Evolutionary conservation across 2,888 invertebrate genomes (phyloP).

Genomic region (Agrotis puta): DNA sequence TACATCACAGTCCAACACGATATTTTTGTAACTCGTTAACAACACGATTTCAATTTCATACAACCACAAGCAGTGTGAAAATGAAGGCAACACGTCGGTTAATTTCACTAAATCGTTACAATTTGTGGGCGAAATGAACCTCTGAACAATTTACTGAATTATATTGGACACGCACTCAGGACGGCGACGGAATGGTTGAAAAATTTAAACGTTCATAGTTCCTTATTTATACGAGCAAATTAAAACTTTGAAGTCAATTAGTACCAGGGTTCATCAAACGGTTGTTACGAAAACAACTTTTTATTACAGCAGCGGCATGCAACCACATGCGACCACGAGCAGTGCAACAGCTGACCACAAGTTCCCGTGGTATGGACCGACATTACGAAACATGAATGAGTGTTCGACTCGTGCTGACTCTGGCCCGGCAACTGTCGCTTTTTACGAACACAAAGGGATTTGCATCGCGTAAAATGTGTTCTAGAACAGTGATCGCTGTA

Average conservation of each 20-base stretch:
- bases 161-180: conserved; percentile 81
- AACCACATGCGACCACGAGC: too few species aligned
- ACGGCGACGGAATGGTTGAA: conserved; percentile 56
- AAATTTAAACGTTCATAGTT: conserved; percentile 60
- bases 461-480: too few species aligned
- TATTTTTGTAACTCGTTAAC: conserved; percentile 81
- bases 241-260: conserved; percentile 44
- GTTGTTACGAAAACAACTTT: not conserved
- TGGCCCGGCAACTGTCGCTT: too few species aligned
- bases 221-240: conserved; percentile 47
- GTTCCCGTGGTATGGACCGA: too few species aligned
- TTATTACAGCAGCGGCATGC: not conserved
- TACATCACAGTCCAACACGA: conserved; percentile 63
- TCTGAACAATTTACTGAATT: conserved; percentile 81
- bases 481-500: too few species aligned
- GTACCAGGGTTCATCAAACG: conserved; percentile 18
- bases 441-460: too few species aligned
- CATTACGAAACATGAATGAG: too few species aligned
- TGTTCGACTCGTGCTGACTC: too few species aligned
- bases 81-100: conserved; percentile 77
- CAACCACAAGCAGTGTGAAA: conserved; percentile 75
- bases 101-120: conserved; percentile 82
- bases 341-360: too few species aligned
- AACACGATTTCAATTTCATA: conserved; percentile 85
- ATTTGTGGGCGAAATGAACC: conserved; percentile 83